phyloP scores from a whole-genome alignment of 1,140 invertebrate species.

The Ylistrum balloti region DNA sequence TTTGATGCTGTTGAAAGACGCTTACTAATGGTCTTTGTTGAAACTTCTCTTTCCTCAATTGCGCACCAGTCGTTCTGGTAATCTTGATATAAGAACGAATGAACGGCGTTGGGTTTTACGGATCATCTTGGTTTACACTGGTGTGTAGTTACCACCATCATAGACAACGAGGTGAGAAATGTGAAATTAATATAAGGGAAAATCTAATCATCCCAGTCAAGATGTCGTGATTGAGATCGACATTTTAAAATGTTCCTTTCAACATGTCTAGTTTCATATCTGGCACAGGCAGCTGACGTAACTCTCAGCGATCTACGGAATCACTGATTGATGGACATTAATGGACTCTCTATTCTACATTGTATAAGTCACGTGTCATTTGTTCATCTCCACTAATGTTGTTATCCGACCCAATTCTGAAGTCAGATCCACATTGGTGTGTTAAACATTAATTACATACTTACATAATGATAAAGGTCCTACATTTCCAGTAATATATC shows the following conservation, averaged over 20 bases:
- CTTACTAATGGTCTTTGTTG: too few relatives aligned
- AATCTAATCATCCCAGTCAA: background rate
- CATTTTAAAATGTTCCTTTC: slow-evolving; percentile 39
- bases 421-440: background rate
- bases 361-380: background rate
- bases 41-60: too few relatives aligned
- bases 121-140: too few relatives aligned
- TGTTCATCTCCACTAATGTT: background rate
- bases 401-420: background rate
- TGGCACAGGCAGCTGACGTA: background rate
- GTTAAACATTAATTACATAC: background rate
- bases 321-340: background rate
- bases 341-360: background rate
- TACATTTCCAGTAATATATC: background rate
- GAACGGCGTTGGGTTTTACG: too few relatives aligned
- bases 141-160: too few relatives aligned
- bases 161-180: background rate
- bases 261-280: slow-evolving; percentile 18
- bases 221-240: background rate
- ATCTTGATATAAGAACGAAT: too few relatives aligned
- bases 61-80: too few relatives aligned
- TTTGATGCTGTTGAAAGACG: too few relatives aligned
- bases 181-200: background rate
- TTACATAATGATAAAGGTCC: background rate
- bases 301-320: background rate